Percentiles rank a stretch among this genome's conserved stretches.
phyloP scores from a whole-genome alignment of 2,113 vertebrate genomes.

The Cathartes aura region DNA sequence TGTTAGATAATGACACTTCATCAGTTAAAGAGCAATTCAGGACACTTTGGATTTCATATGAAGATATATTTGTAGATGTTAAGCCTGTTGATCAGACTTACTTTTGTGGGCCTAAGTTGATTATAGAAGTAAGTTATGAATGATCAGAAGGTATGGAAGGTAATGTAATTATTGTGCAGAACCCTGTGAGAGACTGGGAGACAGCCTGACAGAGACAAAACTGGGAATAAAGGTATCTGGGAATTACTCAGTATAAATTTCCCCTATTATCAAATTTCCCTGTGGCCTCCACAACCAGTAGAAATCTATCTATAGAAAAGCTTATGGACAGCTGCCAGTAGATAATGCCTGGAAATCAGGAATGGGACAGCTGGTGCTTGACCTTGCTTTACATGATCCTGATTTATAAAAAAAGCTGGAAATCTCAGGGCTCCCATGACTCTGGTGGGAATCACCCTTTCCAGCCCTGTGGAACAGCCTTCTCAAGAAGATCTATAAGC shows the following conservation, averaged over 20 bases:
- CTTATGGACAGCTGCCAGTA: conserved; percentile 45
- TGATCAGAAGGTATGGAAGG: neutral
- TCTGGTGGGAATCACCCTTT: conserved; percentile 17
- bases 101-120: neutral
- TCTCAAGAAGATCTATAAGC: neutral
- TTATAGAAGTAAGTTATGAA: neutral
- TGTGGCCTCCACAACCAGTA: neutral
- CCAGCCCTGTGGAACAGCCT: neutral
- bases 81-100: neutral
- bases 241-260: neutral
- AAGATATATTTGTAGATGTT: neutral
- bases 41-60: neutral
- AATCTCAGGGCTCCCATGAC: conserved; percentile 9
- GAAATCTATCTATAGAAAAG: conserved; percentile 56
- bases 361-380: conserved; percentile 50
- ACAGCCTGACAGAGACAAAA: neutral
- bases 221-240: neutral
- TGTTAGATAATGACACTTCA: neutral
- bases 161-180: neutral
- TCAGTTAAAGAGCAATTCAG: neutral
- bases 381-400: conserved; percentile 25
- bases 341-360: conserved; percentile 43
- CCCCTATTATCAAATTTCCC: conserved; percentile 35
- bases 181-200: neutral
- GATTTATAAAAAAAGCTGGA: conserved; percentile 31